A percentile compares a stretch with the other conserved stretches of the same genome.
Conservation (phyloP, 2,797 vertebrate genomes). For the Okamejei kenojei region DNA sequence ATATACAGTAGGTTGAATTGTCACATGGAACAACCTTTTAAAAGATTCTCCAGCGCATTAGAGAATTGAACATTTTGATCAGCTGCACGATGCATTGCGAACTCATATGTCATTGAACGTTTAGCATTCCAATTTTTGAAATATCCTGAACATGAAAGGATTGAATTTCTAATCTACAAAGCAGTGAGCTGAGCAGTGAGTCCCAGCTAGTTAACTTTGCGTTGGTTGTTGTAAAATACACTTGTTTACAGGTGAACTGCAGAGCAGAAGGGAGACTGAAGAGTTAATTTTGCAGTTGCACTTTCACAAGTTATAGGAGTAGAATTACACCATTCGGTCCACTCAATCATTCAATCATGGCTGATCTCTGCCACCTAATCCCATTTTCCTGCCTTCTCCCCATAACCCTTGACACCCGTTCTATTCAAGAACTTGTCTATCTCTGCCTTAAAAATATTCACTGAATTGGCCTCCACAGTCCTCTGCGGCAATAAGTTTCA, state of each 20-base stretch:
- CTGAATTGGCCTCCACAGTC: too few relatives aligned
- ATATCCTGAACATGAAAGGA: not conserved
- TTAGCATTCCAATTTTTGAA: not conserved
- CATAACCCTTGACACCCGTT: too few relatives aligned
- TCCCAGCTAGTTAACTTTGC: not conserved
- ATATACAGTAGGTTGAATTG: not conserved
- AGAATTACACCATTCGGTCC: too few relatives aligned
- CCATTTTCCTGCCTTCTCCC: too few relatives aligned
- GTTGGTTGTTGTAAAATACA: not conserved
- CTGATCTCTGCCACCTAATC: too few relatives aligned
- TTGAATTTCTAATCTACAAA: not conserved
- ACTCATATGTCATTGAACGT: not conserved
- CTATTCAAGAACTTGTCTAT: too few relatives aligned
- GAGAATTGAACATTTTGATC: not conserved
- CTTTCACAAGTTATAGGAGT: too few relatives aligned
- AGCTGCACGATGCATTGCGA: not conserved
- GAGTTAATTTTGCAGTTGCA: not conserved
- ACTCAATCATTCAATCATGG: too few relatives aligned
- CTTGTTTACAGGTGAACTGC: not conserved
- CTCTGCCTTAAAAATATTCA: too few relatives aligned
- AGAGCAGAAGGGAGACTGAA: not conserved
- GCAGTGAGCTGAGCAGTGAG: not conserved
- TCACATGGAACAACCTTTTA: not conserved
- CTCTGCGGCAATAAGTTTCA: too few relatives aligned
- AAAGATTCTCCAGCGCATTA: not conserved